Evolutionary conservation across 2,888 invertebrate species (phyloP), one percentile per base, ranked within the genome.

Genomic region (Pachycephus smyrnensis): DNA sequence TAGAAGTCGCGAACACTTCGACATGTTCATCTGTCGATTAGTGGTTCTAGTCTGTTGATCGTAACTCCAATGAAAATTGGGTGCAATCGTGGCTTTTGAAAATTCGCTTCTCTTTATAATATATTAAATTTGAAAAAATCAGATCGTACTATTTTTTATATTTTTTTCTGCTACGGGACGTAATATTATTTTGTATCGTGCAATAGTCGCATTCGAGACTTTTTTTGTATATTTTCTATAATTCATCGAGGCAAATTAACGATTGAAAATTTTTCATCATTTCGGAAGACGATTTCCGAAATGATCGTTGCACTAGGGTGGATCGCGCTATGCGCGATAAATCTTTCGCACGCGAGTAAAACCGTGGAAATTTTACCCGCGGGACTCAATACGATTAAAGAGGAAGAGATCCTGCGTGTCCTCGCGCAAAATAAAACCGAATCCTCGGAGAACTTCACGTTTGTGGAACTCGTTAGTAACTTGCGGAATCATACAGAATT

Each of bases 341-440:
- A 73, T 68, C 73, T 55, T 12, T 33, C 73, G 11, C 74, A 74
- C 11, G 82, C 86, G 68, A 82, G 83, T 0, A 87, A 89, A 36
- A 79, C 86, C 31, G 88, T 91, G 73, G 85, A 90, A 73, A 79
- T 91, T n/a, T 55, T 88, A 15, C 76, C 85, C 0, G 74, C 86
- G 15, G 79, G 77, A 68, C 37, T 88, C 23, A 83, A 80, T 75
- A 77, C 81, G 2, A 80, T 90, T 40, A 84, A 91, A 33, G 88
- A 88, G 15, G 88, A 90, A 0, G 88, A 90, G 33, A 89, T 91
- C 11, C 82, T 91, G 12, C 85, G 86, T 0, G 86, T 87, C 3
- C 82, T 91, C 6, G 81, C 87, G 4, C 84, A 84, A 15, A 89
- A 85, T 68, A 77, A 82, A 33, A 77, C 80, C 32, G 80, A 79